Percentiles rank a stretch among this genome's conserved stretches.
These are phyloP conservation scores for Pipra filicauda DNA, from an alignment of 2,113 vertebrate species.

Conservation along the genomic window DNA sequence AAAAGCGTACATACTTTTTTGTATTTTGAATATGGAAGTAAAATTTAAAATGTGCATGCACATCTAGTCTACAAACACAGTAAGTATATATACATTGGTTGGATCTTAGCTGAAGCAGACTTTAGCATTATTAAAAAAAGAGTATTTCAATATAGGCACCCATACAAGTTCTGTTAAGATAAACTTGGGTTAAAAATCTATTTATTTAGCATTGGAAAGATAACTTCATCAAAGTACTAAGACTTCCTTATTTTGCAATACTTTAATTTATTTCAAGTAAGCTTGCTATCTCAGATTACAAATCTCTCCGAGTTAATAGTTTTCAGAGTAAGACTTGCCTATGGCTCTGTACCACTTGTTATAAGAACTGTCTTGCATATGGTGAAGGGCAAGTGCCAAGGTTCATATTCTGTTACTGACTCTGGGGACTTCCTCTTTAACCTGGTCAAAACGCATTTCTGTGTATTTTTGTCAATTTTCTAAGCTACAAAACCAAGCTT, in stretches of 20 bases:
- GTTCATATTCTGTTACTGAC: not conserved
- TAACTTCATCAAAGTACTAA: not conserved
- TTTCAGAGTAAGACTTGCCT: not conserved
- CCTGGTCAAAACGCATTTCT: not conserved
- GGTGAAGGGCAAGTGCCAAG: not conserved
- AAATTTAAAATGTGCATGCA: not conserved
- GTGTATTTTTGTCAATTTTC: not conserved
- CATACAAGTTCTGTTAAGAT: not conserved
- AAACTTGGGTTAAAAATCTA: not conserved
- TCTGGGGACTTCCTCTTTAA: not conserved
- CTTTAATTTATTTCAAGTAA: not conserved
- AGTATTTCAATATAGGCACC: not conserved
- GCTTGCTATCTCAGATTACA: not conserved
- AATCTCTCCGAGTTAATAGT: not conserved
- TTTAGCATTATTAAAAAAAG: not conserved
- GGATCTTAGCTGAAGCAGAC: not conserved
- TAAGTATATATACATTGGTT: not conserved
- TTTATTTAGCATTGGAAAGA: not conserved
- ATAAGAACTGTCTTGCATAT: not conserved
- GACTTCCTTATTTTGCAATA: not conserved
- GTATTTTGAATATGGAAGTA: not conserved
- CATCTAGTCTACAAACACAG: not conserved
- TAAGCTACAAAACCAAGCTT: not conserved
- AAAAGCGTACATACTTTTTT: not conserved
- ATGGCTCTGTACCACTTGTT: not conserved